Percentiles rank a stretch among this genome's conserved stretches.
Conservation (phyloP, 2,797 vertebrate species). For the Bryconaethiops microstoma region DNA sequence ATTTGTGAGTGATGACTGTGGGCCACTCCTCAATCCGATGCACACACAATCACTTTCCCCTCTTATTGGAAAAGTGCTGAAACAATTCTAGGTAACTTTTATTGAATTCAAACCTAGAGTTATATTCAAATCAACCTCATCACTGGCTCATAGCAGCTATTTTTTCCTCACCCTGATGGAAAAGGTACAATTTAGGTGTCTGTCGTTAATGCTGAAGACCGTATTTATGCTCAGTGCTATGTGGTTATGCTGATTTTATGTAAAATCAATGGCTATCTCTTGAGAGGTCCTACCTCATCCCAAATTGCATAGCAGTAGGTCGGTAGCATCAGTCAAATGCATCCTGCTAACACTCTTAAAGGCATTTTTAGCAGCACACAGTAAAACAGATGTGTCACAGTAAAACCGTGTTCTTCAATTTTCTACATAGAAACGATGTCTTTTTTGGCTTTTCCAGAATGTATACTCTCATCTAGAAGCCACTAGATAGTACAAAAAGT, state of each 20-base stretch:
- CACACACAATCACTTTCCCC: slow-evolving; percentile 50
- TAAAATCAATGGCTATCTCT: slow-evolving; percentile 32
- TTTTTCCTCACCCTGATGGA: slow-evolving; percentile 1
- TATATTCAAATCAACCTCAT: slow-evolving; percentile 53
- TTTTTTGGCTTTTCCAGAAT: not conserved
- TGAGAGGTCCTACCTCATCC: slow-evolving; percentile 11
- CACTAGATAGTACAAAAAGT: no score
- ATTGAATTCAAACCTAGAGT: slow-evolving; percentile 53
- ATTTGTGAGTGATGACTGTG: slow-evolving; percentile 31
- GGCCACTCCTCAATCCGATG: slow-evolving; percentile 34
- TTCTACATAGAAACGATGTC: not conserved
- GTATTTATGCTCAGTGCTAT: not conserved
- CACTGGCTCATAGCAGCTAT: slow-evolving; percentile 22
- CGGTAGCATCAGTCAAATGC: not conserved
- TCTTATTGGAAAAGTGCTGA: slow-evolving; percentile 51
- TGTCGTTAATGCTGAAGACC: slow-evolving; percentile 22
- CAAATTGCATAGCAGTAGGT: not conserved
- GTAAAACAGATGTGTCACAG: not conserved
- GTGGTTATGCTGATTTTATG: slow-evolving; percentile 26
- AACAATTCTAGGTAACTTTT: slow-evolving; percentile 48
- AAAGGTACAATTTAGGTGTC: slow-evolving; percentile 13
- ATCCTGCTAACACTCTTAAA: not conserved
- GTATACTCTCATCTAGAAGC: no score
- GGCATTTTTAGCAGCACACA: not conserved
- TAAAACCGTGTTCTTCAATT: no score